phyloP scores from a whole-genome alignment of 1,140 invertebrate species.

The Formica selysi region DNA sequence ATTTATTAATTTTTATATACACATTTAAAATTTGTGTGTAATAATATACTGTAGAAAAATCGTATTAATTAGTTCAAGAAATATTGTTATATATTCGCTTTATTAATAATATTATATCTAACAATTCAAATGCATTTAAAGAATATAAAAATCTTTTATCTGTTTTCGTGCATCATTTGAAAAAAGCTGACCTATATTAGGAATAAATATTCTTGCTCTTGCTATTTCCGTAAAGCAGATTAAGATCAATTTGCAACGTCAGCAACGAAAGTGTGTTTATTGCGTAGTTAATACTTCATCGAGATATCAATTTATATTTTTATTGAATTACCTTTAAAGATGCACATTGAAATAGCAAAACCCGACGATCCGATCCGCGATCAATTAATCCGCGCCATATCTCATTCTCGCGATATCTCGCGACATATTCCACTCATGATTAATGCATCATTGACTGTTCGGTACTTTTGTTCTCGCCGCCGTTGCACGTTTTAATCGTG shows the following conservation, averaged over 20 bases:
- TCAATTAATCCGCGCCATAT: not conserved
- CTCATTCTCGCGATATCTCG: not conserved
- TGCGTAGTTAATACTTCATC: not conserved
- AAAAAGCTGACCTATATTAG: slow-evolving; percentile 3
- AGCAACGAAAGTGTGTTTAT: not conserved
- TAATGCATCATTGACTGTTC: slow-evolving; percentile 32
- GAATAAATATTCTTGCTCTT: not conserved
- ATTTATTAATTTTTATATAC: slow-evolving; percentile 47
- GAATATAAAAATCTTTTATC: not conserved
- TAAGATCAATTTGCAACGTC: not conserved
- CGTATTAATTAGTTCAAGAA: slow-evolving; percentile 8
- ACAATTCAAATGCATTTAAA: not conserved
- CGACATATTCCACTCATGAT: slow-evolving; percentile 27
- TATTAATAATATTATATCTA: not conserved
- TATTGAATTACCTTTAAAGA: not conserved
- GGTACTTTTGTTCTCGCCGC: slow-evolving; percentile 1
- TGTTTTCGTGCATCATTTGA: too few species aligned
- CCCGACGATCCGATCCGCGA: not conserved
- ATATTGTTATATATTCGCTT: slow-evolving; percentile 1
- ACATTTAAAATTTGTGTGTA: not conserved
- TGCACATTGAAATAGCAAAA: not conserved
- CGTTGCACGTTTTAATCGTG: slow-evolving; percentile 5
- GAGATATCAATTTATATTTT: not conserved
- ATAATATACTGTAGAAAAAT: slow-evolving; percentile 4
- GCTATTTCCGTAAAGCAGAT: slow-evolving; percentile 10